Evolutionary conservation across 2,888 invertebrate species (phyloP).

Genomic region (Caenorhabditis sp.): DNA sequence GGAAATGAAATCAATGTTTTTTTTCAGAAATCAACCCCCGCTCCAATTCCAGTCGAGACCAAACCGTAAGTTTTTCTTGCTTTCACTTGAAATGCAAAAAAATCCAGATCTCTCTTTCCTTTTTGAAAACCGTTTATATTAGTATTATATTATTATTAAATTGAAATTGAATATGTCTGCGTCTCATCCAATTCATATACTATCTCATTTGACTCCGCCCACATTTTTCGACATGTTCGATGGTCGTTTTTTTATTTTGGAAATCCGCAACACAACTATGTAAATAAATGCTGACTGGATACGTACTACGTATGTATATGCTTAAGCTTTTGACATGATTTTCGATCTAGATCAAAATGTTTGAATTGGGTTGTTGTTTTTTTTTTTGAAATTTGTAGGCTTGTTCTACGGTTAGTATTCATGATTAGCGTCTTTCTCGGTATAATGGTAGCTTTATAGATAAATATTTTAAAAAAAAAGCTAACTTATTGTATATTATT

Average conservation of each 20-base stretch:
- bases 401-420: too few relatives aligned
- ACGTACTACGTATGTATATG: not conserved
- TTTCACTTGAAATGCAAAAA: not conserved
- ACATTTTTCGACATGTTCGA: not conserved
- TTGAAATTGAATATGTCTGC: not conserved
- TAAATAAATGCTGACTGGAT: not conserved
- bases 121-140: not conserved
- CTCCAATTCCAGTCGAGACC: not conserved
- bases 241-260: not conserved
- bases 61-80: not conserved
- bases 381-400: too few relatives aligned
- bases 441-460: too few relatives aligned
- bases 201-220: not conserved
- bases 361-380: too few relatives aligned
- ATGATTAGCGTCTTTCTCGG: too few relatives aligned
- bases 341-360: not conserved
- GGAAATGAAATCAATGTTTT: too few relatives aligned
- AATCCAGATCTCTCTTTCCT: not conserved
- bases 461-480: too few relatives aligned
- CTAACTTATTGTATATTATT: too few relatives aligned
- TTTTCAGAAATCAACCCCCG: not conserved
- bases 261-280: conserved; percentile 1
- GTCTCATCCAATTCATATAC: not conserved
- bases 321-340: not conserved
- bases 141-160: not conserved